Evolutionary conservation across 2,888 invertebrate genomes (phyloP).

Genomic region (Heteromurus nitidus): DNA sequence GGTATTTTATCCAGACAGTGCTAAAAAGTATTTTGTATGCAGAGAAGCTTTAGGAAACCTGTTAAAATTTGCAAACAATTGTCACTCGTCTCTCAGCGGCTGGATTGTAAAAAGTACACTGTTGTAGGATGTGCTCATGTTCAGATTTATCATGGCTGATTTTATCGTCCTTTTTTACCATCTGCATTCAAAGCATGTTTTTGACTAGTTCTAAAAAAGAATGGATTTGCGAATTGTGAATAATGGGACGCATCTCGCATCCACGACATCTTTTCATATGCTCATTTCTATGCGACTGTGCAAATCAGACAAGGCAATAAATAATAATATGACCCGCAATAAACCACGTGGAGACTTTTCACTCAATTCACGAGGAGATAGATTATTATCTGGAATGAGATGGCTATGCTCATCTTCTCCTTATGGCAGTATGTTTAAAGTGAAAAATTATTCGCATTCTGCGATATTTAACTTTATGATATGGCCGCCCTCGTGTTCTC

Average conservation of each 20-base stretch:
- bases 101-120: not conserved
- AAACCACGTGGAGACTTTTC: too few relatives aligned
- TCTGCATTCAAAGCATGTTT: not conserved
- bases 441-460: too few relatives aligned
- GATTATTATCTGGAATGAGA: too few relatives aligned
- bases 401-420: too few relatives aligned
- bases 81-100: not conserved
- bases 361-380: too few relatives aligned
- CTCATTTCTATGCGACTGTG: not conserved
- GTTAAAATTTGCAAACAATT: constrained; percentile 4
- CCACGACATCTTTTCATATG: not conserved
- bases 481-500: too few relatives aligned
- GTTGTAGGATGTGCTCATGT: not conserved
- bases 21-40: not conserved
- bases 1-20: not conserved
- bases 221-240: not conserved
- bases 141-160: not conserved
- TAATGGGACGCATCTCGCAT: not conserved
- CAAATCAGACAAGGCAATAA: constrained; percentile 18
- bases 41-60: not conserved
- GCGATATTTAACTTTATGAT: too few relatives aligned
- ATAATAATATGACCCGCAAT: constrained; percentile 21
- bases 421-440: too few relatives aligned
- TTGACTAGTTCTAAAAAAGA: not conserved
- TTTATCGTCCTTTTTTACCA: too few relatives aligned